A percentile compares a stretch with the other conserved stretches of the same genome.
Conservation (phyloP, 2,113 vertebrate genomes). For the Semnornis frantzii region DNA sequence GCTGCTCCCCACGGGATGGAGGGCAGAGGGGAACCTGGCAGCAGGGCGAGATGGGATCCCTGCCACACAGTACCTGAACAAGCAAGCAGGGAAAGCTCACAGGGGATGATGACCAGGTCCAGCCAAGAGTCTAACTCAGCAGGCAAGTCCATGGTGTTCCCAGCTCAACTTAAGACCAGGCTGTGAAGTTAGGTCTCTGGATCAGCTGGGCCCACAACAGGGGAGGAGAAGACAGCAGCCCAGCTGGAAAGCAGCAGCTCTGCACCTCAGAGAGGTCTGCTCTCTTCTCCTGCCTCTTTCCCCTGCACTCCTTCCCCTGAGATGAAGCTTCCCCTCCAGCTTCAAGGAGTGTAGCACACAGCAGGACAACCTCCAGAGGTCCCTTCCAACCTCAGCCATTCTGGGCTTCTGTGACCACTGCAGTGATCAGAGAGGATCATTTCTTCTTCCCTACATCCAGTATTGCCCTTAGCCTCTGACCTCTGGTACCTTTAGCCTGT, state of each 20-base stretch:
- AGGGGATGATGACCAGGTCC: neutral
- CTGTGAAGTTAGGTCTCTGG: fast-evolving
- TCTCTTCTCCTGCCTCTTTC: neutral
- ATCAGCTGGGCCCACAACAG: fast-evolving
- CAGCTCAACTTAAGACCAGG: neutral
- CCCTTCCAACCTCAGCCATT: neutral
- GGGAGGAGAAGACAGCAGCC: neutral
- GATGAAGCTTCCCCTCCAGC: neutral
- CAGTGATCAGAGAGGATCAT: neutral
- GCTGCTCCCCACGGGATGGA: neutral
- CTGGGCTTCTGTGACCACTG: neutral
- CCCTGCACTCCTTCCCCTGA: neutral
- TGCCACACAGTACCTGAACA: neutral
- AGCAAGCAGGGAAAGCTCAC: neutral
- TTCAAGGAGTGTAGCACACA: neutral
- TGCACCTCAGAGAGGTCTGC: neutral
- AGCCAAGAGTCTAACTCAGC: neutral
- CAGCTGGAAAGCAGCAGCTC: neutral
- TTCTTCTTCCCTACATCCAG: neutral
- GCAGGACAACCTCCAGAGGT: neutral
- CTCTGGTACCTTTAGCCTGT: neutral
- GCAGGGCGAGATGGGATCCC: neutral
- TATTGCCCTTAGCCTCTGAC: neutral
- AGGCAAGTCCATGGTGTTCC: fast-evolving
- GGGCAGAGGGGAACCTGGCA: too few relatives aligned